These are phyloP conservation scores for Crotalus viridis DNA, from an alignment of 2,113 vertebrate species.

Conservation along the genomic window DNA sequence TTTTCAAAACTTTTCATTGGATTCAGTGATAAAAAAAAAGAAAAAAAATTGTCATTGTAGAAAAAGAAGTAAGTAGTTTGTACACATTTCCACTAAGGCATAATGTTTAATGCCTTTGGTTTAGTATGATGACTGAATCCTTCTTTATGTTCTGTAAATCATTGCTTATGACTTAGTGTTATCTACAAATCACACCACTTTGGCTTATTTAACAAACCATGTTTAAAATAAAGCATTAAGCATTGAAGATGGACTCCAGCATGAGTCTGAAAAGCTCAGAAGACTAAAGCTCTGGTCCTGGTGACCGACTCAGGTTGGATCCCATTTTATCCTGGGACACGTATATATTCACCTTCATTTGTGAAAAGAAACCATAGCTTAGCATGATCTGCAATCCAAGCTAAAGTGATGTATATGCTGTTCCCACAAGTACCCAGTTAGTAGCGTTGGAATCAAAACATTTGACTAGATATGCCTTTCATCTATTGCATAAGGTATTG, in stretches of 20 bases:
- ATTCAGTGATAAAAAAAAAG: neutral
- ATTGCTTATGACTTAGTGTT: neutral
- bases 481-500: neutral
- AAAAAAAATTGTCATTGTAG: neutral
- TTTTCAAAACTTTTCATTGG: neutral
- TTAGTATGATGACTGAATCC: neutral
- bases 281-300: neutral
- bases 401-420: neutral
- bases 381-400: neutral
- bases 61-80: neutral
- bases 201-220: neutral
- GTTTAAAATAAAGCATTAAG: neutral
- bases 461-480: neutral
- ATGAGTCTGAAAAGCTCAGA: neutral
- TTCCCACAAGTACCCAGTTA: neutral
- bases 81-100: neutral
- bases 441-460: neutral
- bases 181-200: neutral
- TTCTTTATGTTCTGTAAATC: neutral
- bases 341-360: neutral
- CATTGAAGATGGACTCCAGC: neutral
- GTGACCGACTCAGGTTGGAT: neutral
- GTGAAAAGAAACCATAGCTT: neutral
- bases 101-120: neutral
- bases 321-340: neutral